Base-by-base conservation (phyloP, 2,797 vertebrate genomes). In the Pterois miles region DNA sequence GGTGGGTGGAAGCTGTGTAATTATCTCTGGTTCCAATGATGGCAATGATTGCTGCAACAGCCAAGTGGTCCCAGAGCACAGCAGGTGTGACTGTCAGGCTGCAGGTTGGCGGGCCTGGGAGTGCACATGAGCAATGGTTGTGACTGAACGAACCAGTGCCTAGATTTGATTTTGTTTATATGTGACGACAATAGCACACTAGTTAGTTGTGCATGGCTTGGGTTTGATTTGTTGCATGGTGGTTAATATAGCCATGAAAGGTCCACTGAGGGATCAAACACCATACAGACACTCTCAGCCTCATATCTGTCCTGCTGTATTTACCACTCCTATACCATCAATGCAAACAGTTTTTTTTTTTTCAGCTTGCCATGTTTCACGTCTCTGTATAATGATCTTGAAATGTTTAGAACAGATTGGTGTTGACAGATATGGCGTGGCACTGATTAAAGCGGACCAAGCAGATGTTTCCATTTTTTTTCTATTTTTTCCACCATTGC, bases 21-120 rank as follows among this genome's bases (percentile, higher is more conserved):
- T 96, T 95, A 95, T 95, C 92, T 94, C 85, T 81, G 84, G 92
- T 85, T 91, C 89, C 84, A 90, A 77, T 86, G 83, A 93, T 90
- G 85, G 88, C 90, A 50, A 78, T 95, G 92, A 95, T 95, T 94
- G 91, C 86, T 82, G 65, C 84, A 89, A 85, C 88, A 90, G 87
- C 88, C 71, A 76, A 90, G 81, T 86, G 90, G 91, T 88, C 87
- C 81, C 88, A 58, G 74, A 78, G 84, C 87, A 80, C 89, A 88
- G 92, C 90, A 92, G 89, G 93, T 87, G 88, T 83, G 84, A 68
- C 85, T 80, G 85, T 86, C 90, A 88, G 68, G 36, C 85, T 78
- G 82, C 84, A 71, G 80, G 80, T 80, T 60, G 66, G 81, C 74
- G 76, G 74, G 63, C 64, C 63, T 75, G 79, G 68, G 76, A 74